These are phyloP conservation scores for Gastrophysa polygoni DNA, from an alignment of 2,888 invertebrate species.

Conservation along the genomic window DNA sequence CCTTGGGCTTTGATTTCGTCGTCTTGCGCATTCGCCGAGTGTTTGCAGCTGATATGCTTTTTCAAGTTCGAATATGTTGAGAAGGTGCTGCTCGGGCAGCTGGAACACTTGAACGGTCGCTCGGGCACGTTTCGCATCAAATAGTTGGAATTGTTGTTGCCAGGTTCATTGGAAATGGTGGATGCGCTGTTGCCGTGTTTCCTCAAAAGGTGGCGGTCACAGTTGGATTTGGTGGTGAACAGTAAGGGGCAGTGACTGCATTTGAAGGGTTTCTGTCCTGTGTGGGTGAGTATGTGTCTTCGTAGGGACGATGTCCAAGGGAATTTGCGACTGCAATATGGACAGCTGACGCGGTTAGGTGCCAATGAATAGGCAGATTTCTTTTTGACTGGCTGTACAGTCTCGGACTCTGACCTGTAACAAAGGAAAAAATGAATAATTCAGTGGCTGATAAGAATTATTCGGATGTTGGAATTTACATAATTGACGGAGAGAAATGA, in stretches of 20 bases:
- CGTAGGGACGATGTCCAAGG: constrained; percentile 96
- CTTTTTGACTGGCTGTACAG: constrained; percentile 70
- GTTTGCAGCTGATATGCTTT: constrained; percentile 78
- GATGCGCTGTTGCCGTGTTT: constrained; percentile 74
- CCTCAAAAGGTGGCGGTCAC: constrained; percentile 90
- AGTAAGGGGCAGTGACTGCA: constrained; percentile 91
- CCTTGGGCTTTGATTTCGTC: constrained; percentile 56
- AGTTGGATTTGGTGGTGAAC: constrained; percentile 97
- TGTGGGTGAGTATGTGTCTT: constrained; percentile 94
- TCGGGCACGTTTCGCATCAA: constrained; percentile 74
- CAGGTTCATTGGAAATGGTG: constrained; percentile 51
- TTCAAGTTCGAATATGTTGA: constrained; percentile 78
- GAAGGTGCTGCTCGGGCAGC: constrained; percentile 83
- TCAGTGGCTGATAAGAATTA: background rate
- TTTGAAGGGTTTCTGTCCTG: constrained; percentile 95
- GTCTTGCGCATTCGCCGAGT: constrained; percentile 61
- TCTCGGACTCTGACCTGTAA: constrained; percentile 74
- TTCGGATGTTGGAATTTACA: background rate
- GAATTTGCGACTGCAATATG: constrained; percentile 91
- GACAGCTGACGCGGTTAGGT: constrained; percentile 92
- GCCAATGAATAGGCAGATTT: constrained; percentile 95
- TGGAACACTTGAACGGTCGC: constrained; percentile 78
- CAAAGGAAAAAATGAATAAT: background rate
- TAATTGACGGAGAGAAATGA: background rate
- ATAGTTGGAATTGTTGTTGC: constrained; percentile 51